phyloP scores from a whole-genome alignment of 2,888 invertebrate species.

The Tipula unca region DNA sequence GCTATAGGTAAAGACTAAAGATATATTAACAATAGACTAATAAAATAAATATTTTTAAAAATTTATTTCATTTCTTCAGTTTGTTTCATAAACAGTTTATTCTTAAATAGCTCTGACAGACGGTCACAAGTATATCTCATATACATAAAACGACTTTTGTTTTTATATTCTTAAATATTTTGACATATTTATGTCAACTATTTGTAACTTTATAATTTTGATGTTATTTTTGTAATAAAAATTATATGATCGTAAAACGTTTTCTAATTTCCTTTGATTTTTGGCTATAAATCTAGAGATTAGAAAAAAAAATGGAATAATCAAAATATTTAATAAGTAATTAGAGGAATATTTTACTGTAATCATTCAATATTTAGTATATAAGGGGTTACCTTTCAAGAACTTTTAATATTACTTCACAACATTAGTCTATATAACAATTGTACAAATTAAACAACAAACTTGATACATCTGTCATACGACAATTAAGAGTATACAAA shows the following conservation, averaged over 20 bases:
- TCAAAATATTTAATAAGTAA: background rate
- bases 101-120: background rate
- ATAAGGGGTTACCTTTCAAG: background rate
- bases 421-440: background rate
- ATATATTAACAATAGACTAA: background rate
- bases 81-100: background rate
- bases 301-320: background rate
- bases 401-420: background rate
- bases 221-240: background rate
- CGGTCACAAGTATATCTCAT: background rate
- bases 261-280: background rate
- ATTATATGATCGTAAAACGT: background rate
- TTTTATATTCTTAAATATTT: background rate
- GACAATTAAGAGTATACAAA: background rate
- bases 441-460: background rate
- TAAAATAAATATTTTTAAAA: background rate
- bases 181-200: conserved; percentile 4
- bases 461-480: background rate
- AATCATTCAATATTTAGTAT: background rate
- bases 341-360: background rate
- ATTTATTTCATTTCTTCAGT: background rate
- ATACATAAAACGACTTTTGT: background rate
- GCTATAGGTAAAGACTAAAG: background rate
- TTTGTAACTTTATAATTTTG: background rate
- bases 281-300: background rate